Conservation (phyloP, 2,888 invertebrate genomes). For the Leptinotarsa tumamoca region DNA sequence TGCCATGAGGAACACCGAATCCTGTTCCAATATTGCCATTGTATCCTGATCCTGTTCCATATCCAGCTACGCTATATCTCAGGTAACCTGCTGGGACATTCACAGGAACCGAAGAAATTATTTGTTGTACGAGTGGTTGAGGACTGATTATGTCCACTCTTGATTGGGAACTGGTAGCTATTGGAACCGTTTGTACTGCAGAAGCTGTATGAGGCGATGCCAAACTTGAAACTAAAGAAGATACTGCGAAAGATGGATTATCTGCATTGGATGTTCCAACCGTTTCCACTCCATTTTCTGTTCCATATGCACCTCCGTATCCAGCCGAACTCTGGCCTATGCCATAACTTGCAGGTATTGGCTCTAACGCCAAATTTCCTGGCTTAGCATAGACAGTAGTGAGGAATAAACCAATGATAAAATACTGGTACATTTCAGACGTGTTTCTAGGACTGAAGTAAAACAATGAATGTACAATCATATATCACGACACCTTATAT, state of each 20-base stretch:
- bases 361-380: conserved; percentile 2
- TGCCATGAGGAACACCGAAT: background rate
- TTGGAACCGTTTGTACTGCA: conserved; percentile 30
- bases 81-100: conserved; percentile 27
- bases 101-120: conserved; percentile 36
- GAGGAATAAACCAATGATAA: background rate
- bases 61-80: conserved; percentile 7
- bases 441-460: background rate
- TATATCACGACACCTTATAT: background rate
- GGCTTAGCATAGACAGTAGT: conserved; percentile 8
- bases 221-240: background rate
- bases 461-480: background rate
- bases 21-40: background rate
- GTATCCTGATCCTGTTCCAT: conserved; percentile 10
- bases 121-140: conserved; percentile 34
- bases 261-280: conserved; percentile 15
- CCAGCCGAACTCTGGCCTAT: background rate
- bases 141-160: conserved; percentile 41
- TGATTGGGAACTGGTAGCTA: conserved; percentile 42
- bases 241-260: conserved; percentile 2
- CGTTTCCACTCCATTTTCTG: conserved; percentile 15
- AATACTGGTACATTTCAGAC: background rate
- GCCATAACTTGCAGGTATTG: background rate
- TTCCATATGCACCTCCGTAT: background rate
- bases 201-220: conserved; percentile 7